Percentiles rank a stretch among this genome's conserved stretches.
These are phyloP conservation scores for Caradrina kadenii DNA, from an alignment of 2,888 invertebrate genomes.

Conservation along the genomic window DNA sequence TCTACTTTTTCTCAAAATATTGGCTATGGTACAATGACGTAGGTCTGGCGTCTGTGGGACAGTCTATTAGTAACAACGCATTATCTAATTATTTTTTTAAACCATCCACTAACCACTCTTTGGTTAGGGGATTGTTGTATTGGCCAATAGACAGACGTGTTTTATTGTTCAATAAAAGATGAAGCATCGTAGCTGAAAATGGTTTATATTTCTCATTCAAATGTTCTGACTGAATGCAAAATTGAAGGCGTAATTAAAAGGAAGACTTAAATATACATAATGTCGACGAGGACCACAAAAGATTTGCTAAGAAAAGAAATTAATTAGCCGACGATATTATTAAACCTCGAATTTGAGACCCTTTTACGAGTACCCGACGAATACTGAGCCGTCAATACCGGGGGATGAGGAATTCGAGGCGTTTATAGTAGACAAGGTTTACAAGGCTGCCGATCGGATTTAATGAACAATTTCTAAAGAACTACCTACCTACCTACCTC, in stretches of 20 bases:
- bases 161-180: constrained; percentile 16
- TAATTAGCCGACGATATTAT: constrained; percentile 67
- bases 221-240: constrained; percentile 7
- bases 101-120: too few relatives aligned
- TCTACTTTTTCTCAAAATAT: too few relatives aligned
- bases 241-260: constrained; percentile 39
- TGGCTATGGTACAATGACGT: too few relatives aligned
- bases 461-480: constrained; percentile 60
- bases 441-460: constrained; percentile 56
- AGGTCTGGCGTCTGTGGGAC: too few relatives aligned
- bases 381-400: constrained; percentile 57
- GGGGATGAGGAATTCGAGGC: constrained; percentile 58
- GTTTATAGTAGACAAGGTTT: constrained; percentile 63
- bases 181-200: constrained; percentile 10
- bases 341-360: constrained; percentile 64
- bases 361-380: constrained; percentile 60
- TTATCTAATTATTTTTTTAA: constrained; percentile 1
- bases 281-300: constrained; percentile 50
- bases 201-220: constrained; percentile 16
- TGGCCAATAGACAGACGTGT: too few relatives aligned
- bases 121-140: too few relatives aligned
- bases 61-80: too few relatives aligned
- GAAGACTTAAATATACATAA: constrained; percentile 50
- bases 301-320: constrained; percentile 64
- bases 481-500: constrained; percentile 31